Evolutionary conservation across 2,113 vertebrate genomes (phyloP), one percentile per base, ranked within the genome.

Genomic region (Atlantisia rogersi): DNA sequence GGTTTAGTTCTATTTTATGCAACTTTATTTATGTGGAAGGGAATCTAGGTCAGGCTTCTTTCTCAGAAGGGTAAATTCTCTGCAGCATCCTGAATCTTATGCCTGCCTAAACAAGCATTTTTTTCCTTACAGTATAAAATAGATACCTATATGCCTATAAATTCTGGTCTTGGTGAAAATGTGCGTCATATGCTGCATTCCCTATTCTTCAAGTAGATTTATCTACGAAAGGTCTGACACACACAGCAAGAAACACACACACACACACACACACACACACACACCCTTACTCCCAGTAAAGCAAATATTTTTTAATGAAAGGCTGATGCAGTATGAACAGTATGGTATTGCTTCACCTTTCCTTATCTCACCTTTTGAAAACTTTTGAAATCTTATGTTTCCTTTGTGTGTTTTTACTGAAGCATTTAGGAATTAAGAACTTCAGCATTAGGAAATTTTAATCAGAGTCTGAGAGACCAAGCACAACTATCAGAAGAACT

Each of bases 21-120:
- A 75, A 53, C 32, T 86, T 71, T 32, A 37, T 70, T 88, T 81
- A 71, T 70, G 60, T 82, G 65, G n/a, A 92, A 86, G 35, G 60
- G 93, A 93, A 96, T 86, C 39, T 82, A 76, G 60, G 52, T 44
- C 56, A 90, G 50, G 17, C 17, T 76, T 93, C 76, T 71, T 93
- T 76, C 64, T 93, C 48, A 75, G 62, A 79, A 58, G 26, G 52
- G 10, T 58, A 69, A 86, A 92, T 94, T 89, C n/a, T 78, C 37
- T 2, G 0, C 62, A 55, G 58, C 31, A 76, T 17, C 13, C 62
- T 79, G 40, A 79, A 78, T 73, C 31, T 75, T 40, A 50, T 88
- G 46, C 78, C 53, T 84, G 35, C 31, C 65, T 71, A 84, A 90
- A 82, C n/a, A 44, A 76, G 37, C 21, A 58, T 86, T 93, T 93